A percentile compares a stretch with the other conserved stretches of the same genome.
phyloP scores from a whole-genome alignment of 2,797 vertebrate genomes.

The Bovichtus variegatus region DNA sequence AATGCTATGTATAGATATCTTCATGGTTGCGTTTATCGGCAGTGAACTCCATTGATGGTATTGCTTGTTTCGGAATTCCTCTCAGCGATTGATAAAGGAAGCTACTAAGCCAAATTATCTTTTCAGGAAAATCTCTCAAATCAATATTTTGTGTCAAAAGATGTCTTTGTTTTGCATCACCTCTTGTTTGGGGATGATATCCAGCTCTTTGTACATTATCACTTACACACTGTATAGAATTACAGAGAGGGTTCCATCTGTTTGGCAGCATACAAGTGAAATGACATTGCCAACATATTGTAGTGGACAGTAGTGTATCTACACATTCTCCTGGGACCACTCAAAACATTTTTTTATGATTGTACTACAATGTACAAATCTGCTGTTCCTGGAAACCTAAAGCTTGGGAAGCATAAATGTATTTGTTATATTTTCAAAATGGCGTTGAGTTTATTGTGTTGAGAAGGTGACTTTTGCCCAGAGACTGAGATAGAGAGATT shows the following conservation, averaged over 20 bases:
- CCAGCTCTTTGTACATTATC: background rate
- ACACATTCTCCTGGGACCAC: background rate
- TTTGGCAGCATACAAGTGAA: background rate
- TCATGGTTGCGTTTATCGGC: background rate
- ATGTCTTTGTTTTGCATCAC: background rate
- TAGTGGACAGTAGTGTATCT: background rate
- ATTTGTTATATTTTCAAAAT: background rate
- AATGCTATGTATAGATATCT: background rate
- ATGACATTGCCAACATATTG: background rate
- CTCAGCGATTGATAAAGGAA: background rate
- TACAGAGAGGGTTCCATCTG: background rate
- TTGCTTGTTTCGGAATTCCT: background rate
- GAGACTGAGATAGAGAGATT: conserved; percentile 9
- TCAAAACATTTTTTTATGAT: background rate
- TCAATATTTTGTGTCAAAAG: too few species aligned
- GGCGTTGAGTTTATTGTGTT: background rate
- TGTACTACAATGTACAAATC: background rate
- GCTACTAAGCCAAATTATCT: background rate
- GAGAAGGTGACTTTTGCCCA: background rate
- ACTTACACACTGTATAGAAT: background rate
- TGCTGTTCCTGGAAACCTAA: background rate
- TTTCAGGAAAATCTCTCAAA: background rate
- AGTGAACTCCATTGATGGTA: background rate
- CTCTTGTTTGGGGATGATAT: conserved; percentile 4
- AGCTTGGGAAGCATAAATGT: background rate